These are phyloP conservation scores for Caenorhabditis auriculariae DNA, from an alignment of 2,888 invertebrate species.

Conservation along the genomic window DNA sequence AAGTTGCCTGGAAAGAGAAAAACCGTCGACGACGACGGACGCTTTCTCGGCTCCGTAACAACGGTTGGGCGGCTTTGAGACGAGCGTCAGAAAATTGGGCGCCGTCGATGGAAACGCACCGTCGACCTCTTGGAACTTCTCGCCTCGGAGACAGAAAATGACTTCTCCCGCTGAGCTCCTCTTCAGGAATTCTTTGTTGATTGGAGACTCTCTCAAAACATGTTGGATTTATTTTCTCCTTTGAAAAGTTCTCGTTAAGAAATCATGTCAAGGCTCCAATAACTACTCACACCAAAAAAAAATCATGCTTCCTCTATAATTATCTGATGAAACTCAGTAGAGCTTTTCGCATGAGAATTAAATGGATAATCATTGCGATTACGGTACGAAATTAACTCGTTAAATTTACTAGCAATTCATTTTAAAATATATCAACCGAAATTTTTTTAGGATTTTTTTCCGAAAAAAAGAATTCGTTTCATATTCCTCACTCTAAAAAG, in stretches of 20 bases:
- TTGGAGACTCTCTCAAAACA: conserved; percentile 12
- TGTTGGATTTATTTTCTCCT: neutral
- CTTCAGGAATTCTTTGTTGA: conserved; percentile 16
- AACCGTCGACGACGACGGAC: conserved; percentile 19
- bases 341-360: neutral
- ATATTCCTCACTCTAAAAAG: too few relatives aligned
- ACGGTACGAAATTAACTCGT: too few relatives aligned
- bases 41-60: conserved; percentile 21
- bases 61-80: conserved; percentile 13
- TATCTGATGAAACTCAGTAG: neutral
- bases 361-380: conserved; percentile 1
- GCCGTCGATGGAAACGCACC: neutral
- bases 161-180: conserved; percentile 4
- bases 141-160: conserved; percentile 4
- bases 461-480: too few relatives aligned
- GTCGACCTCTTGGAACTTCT: conserved; percentile 11
- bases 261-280: neutral
- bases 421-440: too few relatives aligned
- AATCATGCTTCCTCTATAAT: neutral
- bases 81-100: neutral
- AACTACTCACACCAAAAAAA: too few relatives aligned
- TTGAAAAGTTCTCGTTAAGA: neutral
- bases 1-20: conserved; percentile 11
- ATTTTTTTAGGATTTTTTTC: too few relatives aligned
- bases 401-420: too few relatives aligned